Evolutionary conservation across 1,140 invertebrate species (phyloP).

Genomic region (Patella vulgata): DNA sequence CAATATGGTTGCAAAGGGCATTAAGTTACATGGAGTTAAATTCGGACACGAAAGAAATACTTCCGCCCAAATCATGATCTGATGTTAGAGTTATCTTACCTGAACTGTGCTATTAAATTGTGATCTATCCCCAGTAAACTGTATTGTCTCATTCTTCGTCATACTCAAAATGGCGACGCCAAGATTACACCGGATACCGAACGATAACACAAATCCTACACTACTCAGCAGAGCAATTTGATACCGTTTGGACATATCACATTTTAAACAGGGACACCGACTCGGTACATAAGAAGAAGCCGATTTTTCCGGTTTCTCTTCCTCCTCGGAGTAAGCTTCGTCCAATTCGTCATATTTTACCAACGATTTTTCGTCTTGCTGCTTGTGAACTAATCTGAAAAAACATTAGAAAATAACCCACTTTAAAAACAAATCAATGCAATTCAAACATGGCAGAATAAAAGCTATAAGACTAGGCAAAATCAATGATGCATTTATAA

Average conservation of each 20-base stretch:
- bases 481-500: no score
- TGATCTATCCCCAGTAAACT: constrained; percentile 35
- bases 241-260: constrained; percentile 56
- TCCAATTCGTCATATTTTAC: constrained; percentile 66
- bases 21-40: no score
- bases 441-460: neutral
- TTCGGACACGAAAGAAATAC: no score
- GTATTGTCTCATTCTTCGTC: constrained; percentile 68
- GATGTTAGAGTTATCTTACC: no score
- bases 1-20: no score
- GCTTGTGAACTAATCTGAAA: constrained; percentile 60
- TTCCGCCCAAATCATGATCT: no score
- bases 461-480: neutral
- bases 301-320: constrained; percentile 31
- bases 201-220: constrained; percentile 66
- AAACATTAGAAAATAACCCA: neutral
- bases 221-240: constrained; percentile 61
- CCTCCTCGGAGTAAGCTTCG: constrained; percentile 59
- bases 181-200: constrained; percentile 81
- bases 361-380: constrained; percentile 63
- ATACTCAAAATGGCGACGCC: constrained; percentile 90
- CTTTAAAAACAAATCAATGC: neutral
- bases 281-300: constrained; percentile 18
- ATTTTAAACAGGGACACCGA: constrained; percentile 33
- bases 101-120: no score